These are phyloP conservation scores for Anableps anableps DNA, from an alignment of 2,797 vertebrate genomes.

Conservation along the genomic window DNA sequence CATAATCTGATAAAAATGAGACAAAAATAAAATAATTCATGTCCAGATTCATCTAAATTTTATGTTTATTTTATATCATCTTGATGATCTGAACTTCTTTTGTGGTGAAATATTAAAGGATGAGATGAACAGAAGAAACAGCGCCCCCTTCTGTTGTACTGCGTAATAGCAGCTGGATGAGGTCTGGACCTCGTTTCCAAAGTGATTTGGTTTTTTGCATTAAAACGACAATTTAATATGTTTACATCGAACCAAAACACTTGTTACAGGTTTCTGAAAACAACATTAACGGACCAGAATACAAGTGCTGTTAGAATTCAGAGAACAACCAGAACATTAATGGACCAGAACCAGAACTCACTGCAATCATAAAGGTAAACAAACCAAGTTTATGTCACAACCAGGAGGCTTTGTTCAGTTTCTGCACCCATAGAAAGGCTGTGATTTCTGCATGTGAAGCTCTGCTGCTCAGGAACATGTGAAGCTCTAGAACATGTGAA, in stretches of 20 bases:
- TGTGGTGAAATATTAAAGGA: too few relatives aligned
- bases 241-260: too few relatives aligned
- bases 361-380: background rate
- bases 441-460: background rate
- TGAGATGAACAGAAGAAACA: too few relatives aligned
- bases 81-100: background rate
- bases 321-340: background rate
- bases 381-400: background rate
- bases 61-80: too few relatives aligned
- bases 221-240: too few relatives aligned
- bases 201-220: background rate
- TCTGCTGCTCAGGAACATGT: background rate
- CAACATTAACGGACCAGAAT: background rate
- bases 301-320: background rate
- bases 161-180: too few relatives aligned
- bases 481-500: too few relatives aligned
- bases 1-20: too few relatives aligned
- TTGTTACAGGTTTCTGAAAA: background rate
- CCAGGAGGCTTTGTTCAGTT: background rate
- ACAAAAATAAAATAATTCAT: too few relatives aligned
- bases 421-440: background rate
- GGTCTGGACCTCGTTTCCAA: background rate
- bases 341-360: background rate
- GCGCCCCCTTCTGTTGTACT: too few relatives aligned
- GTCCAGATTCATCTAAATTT: background rate